These are phyloP conservation scores for Rhingia rostrata DNA, from an alignment of 2,888 invertebrate species.

Conservation along the genomic window DNA sequence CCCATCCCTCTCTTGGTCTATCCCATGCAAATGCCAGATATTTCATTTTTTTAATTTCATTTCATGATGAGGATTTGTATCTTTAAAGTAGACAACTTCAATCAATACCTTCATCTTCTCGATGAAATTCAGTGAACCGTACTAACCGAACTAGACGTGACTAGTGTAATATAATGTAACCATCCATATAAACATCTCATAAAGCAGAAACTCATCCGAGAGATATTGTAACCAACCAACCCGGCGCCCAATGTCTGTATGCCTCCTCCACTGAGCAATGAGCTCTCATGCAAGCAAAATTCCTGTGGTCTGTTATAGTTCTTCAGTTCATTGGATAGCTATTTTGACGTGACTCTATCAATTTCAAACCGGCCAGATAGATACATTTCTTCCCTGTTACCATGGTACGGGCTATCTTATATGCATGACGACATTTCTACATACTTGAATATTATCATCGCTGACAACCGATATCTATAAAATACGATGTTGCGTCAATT, in stretches of 20 bases:
- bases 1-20: too few relatives aligned
- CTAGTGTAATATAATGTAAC: not conserved
- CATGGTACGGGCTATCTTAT: conserved; percentile 5
- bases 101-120: too few relatives aligned
- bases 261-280: not conserved
- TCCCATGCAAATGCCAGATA: too few relatives aligned
- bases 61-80: too few relatives aligned
- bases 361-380: conserved; percentile 15
- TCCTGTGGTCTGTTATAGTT: conserved; percentile 38
- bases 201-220: not conserved
- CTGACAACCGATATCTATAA: conserved; percentile 65
- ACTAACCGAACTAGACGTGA: too few relatives aligned
- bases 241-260: not conserved
- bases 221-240: not conserved
- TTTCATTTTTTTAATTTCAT: too few relatives aligned
- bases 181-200: not conserved
- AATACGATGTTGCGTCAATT: conserved; percentile 58
- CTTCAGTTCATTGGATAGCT: conserved; percentile 33
- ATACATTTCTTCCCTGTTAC: not conserved
- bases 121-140: too few relatives aligned
- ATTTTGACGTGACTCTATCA: conserved; percentile 29
- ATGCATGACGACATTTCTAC: conserved; percentile 49
- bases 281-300: conserved; percentile 1
- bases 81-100: too few relatives aligned
- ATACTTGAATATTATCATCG: conserved; percentile 28